A percentile compares a stretch with the other conserved stretches of the same genome.
These are phyloP conservation scores for Limnephilus lunatus DNA, from an alignment of 2,888 invertebrate genomes.

Conservation along the genomic window DNA sequence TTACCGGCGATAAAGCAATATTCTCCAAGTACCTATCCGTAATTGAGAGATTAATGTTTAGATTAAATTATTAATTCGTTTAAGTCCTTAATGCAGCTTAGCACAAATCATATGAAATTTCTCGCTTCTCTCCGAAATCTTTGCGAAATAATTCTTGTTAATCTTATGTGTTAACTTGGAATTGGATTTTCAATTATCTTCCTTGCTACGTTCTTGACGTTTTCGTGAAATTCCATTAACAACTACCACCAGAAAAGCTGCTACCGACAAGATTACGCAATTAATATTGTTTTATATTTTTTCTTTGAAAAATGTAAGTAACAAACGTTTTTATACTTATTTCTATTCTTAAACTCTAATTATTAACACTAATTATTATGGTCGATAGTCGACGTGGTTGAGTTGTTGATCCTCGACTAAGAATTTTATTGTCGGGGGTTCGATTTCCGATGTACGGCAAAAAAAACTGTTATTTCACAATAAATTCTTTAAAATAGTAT, in stretches of 20 bases:
- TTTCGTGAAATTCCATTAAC: background rate
- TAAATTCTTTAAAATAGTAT: too few relatives aligned
- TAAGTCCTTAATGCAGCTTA: background rate
- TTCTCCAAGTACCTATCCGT: background rate
- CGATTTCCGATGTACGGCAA: too few relatives aligned
- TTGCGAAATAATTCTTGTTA: background rate
- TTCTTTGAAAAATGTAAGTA: background rate
- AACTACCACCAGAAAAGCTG: background rate
- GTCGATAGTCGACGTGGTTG: too few relatives aligned
- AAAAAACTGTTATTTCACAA: too few relatives aligned
- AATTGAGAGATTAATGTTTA: background rate
- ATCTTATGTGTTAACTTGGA: background rate
- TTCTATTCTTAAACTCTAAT: too few relatives aligned
- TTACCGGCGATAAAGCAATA: background rate
- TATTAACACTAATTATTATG: too few relatives aligned
- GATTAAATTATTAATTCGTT: background rate
- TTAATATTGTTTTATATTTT: background rate
- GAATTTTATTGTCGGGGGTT: too few relatives aligned
- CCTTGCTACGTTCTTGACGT: background rate
- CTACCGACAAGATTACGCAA: background rate
- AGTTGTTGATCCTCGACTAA: too few relatives aligned
- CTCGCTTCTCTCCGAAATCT: background rate
- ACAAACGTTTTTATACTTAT: too few relatives aligned
- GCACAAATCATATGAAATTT: background rate
- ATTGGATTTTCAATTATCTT: constrained; percentile 26